Evolutionary conservation across 1,140 invertebrate species (phyloP).

Genomic region (Patella vulgata): DNA sequence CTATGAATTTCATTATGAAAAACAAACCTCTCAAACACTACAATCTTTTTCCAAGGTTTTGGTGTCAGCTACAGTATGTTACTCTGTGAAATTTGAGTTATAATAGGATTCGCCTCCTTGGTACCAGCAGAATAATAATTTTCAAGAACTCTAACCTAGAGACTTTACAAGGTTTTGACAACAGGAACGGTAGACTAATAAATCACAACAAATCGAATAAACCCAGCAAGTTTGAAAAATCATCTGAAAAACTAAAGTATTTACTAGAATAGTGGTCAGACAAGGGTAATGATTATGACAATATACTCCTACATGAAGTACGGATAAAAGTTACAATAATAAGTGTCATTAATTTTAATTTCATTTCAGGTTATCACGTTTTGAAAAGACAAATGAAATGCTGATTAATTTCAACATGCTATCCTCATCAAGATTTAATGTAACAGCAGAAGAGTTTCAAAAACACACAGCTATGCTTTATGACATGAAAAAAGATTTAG

Average conservation of each 20-base stretch:
- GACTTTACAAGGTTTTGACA: too few relatives aligned
- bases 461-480: slow-evolving; percentile 83
- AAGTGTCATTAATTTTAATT: slow-evolving; percentile 21
- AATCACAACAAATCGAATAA: not conserved
- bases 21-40: too few relatives aligned
- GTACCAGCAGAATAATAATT: too few relatives aligned
- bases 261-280: not conserved
- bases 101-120: too few relatives aligned
- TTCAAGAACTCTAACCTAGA: too few relatives aligned
- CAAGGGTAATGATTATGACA: not conserved
- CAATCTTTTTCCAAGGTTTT: too few relatives aligned
- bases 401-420: slow-evolving; percentile 92
- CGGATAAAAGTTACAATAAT: not conserved
- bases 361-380: slow-evolving; percentile 87
- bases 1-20: too few relatives aligned
- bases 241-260: slow-evolving; percentile 2
- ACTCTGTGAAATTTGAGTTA: too few relatives aligned
- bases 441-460: slow-evolving; percentile 85
- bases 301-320: not conserved
- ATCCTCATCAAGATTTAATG: slow-evolving; percentile 82
- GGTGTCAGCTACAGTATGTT: too few relatives aligned
- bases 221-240: not conserved
- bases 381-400: slow-evolving; percentile 99
- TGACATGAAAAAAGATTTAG: slow-evolving; percentile 75
- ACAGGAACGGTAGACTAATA: not conserved